Percentiles rank a stretch among this genome's conserved stretches.
phyloP scores from a whole-genome alignment of 2,113 vertebrate genomes.

The Aphyosemion australe region DNA sequence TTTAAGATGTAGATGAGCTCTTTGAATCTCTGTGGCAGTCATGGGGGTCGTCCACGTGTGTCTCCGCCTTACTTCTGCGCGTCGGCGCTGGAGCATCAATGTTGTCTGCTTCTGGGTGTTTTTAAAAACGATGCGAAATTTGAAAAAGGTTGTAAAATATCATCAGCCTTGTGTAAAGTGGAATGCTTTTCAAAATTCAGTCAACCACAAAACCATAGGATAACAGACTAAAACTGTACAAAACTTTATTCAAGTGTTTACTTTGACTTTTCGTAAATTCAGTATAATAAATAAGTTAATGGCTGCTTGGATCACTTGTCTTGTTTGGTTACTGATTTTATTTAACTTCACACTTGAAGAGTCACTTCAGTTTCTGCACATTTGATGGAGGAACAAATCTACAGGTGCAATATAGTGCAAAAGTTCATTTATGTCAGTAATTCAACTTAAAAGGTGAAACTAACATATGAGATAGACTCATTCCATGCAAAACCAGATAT shows the following conservation, averaged over 20 bases:
- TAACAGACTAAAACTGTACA: conserved; percentile 77
- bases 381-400: too few relatives aligned
- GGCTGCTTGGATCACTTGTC: conserved; percentile 52
- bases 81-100: conserved; percentile 35
- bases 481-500: too few relatives aligned
- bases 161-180: conserved; percentile 73
- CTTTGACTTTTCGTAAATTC: conserved; percentile 84
- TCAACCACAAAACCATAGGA: conserved; percentile 21
- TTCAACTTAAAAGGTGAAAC: too few relatives aligned
- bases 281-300: conserved; percentile 85
- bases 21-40: conserved; percentile 35
- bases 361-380: too few relatives aligned
- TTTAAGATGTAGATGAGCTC: conserved; percentile 2
- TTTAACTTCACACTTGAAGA: neutral
- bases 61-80: conserved; percentile 40
- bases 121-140: conserved; percentile 38
- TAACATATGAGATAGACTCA: too few relatives aligned
- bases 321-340: neutral
- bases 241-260: conserved; percentile 84
- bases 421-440: too few relatives aligned
- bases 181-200: conserved; percentile 43
- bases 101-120: conserved; percentile 50
- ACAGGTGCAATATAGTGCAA: too few relatives aligned
- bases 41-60: conserved; percentile 37
- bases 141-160: conserved; percentile 44